Base-by-base conservation (phyloP, 1,140 invertebrate genomes). In the Holcopasites calliopsidis region DNA sequence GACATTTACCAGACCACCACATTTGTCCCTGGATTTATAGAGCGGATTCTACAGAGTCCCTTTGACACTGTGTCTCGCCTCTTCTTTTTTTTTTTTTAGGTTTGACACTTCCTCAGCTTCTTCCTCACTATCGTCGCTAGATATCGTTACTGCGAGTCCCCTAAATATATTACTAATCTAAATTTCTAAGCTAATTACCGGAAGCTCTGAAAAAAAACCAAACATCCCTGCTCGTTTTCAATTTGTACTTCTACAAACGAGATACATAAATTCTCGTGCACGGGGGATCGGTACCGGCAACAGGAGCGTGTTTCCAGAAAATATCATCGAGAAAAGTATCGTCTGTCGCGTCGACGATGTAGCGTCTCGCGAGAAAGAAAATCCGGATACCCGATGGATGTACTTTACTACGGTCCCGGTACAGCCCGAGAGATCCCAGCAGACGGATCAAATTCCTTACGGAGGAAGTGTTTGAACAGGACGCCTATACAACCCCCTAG, bases 361-460 rank as follows among this genome's bases (percentile, higher is more conserved):
- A 26, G n/a, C n/a, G n/a, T 44, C 49, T 54, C 10, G 16, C 26
- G 44, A 64, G 60, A 49, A 73, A 74, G 71, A 66, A 74, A 66
- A 66, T 66, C 38, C 62, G 38, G n/a, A 55, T 73, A 54, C 42
- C 33, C 52, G 42, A 35, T 33, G 26, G 16, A 35, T 42, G 35
- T 64, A 71, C 52, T 65, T 65, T 62, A 38, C 35, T 57, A 28
- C 11, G 38, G 35, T 66, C 47, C 42, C 58, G 66, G 65, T 69
- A 74, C 69, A 33, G 26, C 26, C 33, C 28, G n/a, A 69, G 33
- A 70, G 68, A 71, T 72, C 62, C 74, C 62, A 31, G 38, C 61
- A 61, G 61, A 50, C 69, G 72, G 66, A 83, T 83, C 82, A 65
- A 79, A 82, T 83, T 83, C 68, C 79, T n/a, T 76, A 21, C 52